Evolutionary conservation across 2,888 invertebrate genomes (phyloP).

Genomic region (Cosmia pyralina): DNA sequence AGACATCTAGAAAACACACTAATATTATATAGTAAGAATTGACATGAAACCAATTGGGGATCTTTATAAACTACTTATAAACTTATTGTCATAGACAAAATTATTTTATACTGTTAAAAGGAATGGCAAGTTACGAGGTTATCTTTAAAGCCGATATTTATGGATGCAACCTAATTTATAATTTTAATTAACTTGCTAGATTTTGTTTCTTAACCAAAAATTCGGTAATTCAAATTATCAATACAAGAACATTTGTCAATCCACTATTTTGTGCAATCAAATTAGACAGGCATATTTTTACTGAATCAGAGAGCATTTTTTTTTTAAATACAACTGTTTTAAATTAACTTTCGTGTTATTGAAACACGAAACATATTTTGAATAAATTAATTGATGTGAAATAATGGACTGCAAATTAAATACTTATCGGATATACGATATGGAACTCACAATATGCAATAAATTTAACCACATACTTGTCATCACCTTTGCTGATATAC

Average conservation of each 20-base stretch:
- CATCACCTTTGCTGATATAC: too few relatives aligned
- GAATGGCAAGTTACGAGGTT: conserved; percentile 77
- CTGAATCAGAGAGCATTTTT: conserved; percentile 7
- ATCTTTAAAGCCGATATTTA: conserved; percentile 34
- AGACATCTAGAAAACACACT: conserved; percentile 55
- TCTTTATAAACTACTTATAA: conserved; percentile 66
- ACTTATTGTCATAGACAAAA: conserved; percentile 80
- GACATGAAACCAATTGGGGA: conserved; percentile 77
- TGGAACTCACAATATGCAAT: too few relatives aligned
- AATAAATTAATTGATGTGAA: background rate
- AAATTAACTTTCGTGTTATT: background rate
- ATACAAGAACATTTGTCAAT: background rate
- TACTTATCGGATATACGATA: background rate
- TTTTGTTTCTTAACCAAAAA: background rate
- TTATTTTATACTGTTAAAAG: conserved; percentile 63
- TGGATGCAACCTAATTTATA: conserved; percentile 16
- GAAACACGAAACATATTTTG: background rate
- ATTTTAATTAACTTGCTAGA: background rate
- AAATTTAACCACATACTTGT: too few relatives aligned
- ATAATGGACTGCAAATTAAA: background rate
- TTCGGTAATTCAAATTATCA: background rate
- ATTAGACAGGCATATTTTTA: background rate
- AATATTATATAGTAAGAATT: conserved; percentile 74
- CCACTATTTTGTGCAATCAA: background rate
- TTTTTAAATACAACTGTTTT: background rate